Evolutionary conservation across 2,797 vertebrate species (phyloP), one percentile per base, ranked within the genome.

Genomic region (Lepus townsendii): DNA sequence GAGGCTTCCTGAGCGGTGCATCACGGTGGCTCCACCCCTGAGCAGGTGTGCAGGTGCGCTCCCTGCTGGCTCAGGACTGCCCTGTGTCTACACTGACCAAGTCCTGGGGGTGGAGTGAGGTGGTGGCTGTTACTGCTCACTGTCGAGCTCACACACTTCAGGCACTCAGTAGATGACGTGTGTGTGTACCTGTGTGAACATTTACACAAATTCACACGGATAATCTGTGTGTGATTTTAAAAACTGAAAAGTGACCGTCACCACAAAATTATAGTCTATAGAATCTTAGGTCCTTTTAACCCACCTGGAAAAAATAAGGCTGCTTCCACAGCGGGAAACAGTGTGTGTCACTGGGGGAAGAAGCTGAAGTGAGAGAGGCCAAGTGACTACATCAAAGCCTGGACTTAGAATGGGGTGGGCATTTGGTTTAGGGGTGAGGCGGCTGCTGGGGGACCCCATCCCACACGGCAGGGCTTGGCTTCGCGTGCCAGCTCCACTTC

Each of bases 301-400:
- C 60, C 88, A 72, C 73, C 50, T 54, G 54, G 78, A 47, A 80
- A 95, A 88, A 88, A 71, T 30, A 47, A 47, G 42, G 32, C 16
- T 71, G 5, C 30, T 71, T 88, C 35, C 14, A 63, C 14, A 75
- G 13, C 42, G 42, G 16, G 75, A 86, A 79, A 42, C 4, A 57
- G 6, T 20, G 19, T 76, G 35, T 62, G 88, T 93, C 38, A 83
- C 1, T 88, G 7, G 14, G 62, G 54, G 30, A 80, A 86, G 62
- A 89, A 96, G 90, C 42, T 62, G 32, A 95, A 27, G n/a, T 75
- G 73, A 32, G 27, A 87, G 69, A 83, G 62, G 78, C n/a, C 3
- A 63, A 91, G 32, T 24, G 50, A 94, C 73, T 73, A 85, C 80
- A 62, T 62, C 27, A 79, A 88, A 82, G 60, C 38, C 83, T 47